Conservation (phyloP, 2,888 invertebrate species). For the Oegoconia quadripuncta region DNA sequence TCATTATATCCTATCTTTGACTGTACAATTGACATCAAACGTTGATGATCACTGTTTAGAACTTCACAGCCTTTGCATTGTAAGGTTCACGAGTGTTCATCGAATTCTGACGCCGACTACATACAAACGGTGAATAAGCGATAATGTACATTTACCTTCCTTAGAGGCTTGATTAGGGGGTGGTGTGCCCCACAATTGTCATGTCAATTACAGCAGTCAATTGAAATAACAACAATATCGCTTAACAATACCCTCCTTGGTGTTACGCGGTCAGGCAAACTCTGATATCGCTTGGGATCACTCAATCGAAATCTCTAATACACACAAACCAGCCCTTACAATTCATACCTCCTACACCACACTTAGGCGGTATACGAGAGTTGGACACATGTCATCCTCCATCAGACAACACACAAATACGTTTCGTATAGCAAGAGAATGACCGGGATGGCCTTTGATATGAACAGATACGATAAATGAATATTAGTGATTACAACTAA, state of each 20-base stretch:
- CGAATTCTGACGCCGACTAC: not conserved
- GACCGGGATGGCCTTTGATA: too few relatives aligned
- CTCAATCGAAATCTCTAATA: not conserved
- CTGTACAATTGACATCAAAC: too few relatives aligned
- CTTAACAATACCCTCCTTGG: not conserved
- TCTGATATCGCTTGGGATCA: not conserved
- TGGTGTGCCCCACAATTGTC: slow-evolving; percentile 11
- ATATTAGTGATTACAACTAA: too few relatives aligned
- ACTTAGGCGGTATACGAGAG: too few relatives aligned
- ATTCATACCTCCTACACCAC: too few relatives aligned
- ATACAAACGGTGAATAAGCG: not conserved
- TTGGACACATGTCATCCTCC: too few relatives aligned
- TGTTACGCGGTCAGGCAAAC: not conserved
- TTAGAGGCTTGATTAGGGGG: slow-evolving; percentile 10
- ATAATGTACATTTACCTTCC: slow-evolving; percentile 25
- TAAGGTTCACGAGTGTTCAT: not conserved
- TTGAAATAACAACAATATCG: slow-evolving; percentile 10
- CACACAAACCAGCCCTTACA: too few relatives aligned
- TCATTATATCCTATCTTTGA: too few relatives aligned
- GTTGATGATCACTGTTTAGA: too few relatives aligned
- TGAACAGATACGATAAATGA: too few relatives aligned
- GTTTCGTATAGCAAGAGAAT: too few relatives aligned
- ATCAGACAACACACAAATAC: too few relatives aligned
- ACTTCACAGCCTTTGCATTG: not conserved
- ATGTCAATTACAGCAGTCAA: slow-evolving; percentile 16